Base-by-base conservation (phyloP, 2,888 invertebrate genomes). In the Endomychus coccineus region DNA sequence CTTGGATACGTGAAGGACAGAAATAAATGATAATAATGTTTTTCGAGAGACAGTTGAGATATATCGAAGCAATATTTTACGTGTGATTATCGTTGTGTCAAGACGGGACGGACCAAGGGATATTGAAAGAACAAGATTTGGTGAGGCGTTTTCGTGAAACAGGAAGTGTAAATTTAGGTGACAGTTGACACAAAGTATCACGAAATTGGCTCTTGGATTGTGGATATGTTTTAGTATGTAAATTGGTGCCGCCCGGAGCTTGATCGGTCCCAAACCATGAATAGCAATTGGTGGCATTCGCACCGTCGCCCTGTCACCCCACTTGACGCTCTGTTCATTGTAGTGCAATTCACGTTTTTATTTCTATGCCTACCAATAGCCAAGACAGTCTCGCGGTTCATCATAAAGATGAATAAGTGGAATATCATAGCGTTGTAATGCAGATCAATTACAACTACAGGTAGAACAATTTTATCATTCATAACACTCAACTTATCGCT, bases 201-300 rank as follows among this genome's bases (percentile, higher is more conserved):
- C 40, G 54, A 55, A 59, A 59, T 61, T 58, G 59, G 52, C 52
- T 56, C 46, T 46, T 53, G 51, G 51, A 54, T 54, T 55, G 53
- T 53, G 55, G 58, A 58, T 57, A 56, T 57, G 56, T 61, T 64
- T 64, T 61, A 61, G 60, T 62, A 64, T 64, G 64, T 61, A 64
- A 64, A 64, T 64, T 58, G 55, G 47, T 50, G 54, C 54, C 59
- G 60, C 59, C 61, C 62, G 61, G 60, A 59, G 60, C 51, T 55
- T 51, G 53, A 56, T 58, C 58, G 54, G 62, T 66, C 66, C 66
- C 66, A 64, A 49, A 57, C 66, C 66, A 66, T 66, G 66, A 66
- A 66, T 66, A 64, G 51, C 62, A 66, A 63, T 38, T 28, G 38
- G 57, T 58, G 56, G 54, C 51, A 53, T 52, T 56, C 54, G 55